These are phyloP conservation scores for Pasiphila rectangulata DNA, from an alignment of 2,888 invertebrate species.

Conservation along the genomic window DNA sequence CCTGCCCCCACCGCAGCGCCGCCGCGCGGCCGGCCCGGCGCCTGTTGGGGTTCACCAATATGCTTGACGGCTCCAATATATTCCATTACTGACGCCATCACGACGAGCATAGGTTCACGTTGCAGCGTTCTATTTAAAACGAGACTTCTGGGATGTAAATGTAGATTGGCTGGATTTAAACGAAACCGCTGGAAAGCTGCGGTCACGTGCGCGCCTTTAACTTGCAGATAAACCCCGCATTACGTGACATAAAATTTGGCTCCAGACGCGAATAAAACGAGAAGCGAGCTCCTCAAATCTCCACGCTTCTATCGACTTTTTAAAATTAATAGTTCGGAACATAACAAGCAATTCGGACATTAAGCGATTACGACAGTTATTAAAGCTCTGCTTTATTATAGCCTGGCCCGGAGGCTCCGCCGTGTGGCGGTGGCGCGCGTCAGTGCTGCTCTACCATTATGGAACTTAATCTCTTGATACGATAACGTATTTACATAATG, in stretches of 20 bases:
- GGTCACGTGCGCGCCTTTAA: constrained; percentile 2
- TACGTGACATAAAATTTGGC: constrained; percentile 9
- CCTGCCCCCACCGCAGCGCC: too few species aligned
- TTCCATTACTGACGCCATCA: too few species aligned
- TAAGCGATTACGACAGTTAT: constrained; percentile 19
- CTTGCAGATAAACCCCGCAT: constrained; percentile 2
- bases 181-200: neutral
- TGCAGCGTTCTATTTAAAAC: neutral
- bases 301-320: constrained; percentile 13
- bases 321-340: constrained; percentile 25
- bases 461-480: constrained; percentile 17
- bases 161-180: constrained; percentile 1
- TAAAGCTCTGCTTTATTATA: constrained; percentile 1
- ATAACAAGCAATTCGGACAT: constrained; percentile 17
- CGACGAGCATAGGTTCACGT: neutral
- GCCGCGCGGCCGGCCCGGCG: too few species aligned
- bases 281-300: constrained; percentile 9
- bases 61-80: too few species aligned
- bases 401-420: neutral
- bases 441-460: neutral
- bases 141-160: too few species aligned
- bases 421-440: too few species aligned
- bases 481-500: constrained; percentile 23
- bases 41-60: too few species aligned
- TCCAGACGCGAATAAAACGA: constrained; percentile 20